Percentiles rank a stretch among this genome's conserved stretches.
Conservation (phyloP, 2,113 vertebrate species). For the Rhinogobius similis region DNA sequence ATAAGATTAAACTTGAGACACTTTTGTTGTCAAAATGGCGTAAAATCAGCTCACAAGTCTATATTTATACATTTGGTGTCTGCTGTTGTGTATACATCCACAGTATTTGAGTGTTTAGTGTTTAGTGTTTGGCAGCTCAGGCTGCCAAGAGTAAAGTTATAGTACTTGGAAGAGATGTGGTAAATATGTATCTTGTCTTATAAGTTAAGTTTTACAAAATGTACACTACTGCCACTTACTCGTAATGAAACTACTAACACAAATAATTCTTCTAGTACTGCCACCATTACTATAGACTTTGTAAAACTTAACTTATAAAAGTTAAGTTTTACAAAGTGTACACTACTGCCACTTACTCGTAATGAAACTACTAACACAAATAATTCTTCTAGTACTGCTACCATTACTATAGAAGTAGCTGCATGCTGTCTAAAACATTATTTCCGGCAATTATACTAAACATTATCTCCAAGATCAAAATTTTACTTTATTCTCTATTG, state of each 20-base stretch:
- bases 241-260: too few species aligned
- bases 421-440: neutral
- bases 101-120: slow-evolving; percentile 15
- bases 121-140: slow-evolving; percentile 2
- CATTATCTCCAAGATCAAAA: too few species aligned
- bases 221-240: too few species aligned
- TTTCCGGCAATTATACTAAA: neutral
- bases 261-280: neutral
- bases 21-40: neutral
- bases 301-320: too few species aligned
- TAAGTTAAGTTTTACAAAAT: too few species aligned
- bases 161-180: neutral
- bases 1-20: slow-evolving; percentile 1
- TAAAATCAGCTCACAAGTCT: slow-evolving; percentile 5
- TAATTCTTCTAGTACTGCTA: neutral
- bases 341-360: too few species aligned
- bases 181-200: neutral
- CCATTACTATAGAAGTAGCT: neutral
- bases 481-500: too few species aligned
- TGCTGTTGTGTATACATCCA: slow-evolving; percentile 22
- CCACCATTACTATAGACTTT: neutral
- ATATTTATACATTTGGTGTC: neutral
- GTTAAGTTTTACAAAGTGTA: too few species aligned
- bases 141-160: neutral
- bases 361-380: neutral